phyloP scores from a whole-genome alignment of 2,113 vertebrate species.

The Aspiorhynchus laticeps region DNA sequence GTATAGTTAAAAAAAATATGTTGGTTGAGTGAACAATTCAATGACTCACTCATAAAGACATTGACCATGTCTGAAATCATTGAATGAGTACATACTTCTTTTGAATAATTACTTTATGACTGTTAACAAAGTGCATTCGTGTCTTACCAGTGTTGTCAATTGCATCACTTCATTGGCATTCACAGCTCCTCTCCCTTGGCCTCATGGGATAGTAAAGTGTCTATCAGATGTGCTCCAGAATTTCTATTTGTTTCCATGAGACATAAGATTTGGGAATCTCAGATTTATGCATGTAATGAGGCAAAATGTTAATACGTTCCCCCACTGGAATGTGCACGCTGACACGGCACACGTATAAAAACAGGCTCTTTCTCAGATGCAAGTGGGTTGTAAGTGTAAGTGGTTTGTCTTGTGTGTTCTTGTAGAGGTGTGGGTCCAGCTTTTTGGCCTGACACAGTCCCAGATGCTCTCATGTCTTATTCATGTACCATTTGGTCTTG shows the following conservation, averaged over 20 bases:
- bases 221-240: too few species aligned
- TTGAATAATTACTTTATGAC: neutral
- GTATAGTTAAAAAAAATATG: neutral
- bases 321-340: neutral
- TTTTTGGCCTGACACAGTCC: neutral
- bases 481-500: constrained; percentile 31
- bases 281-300: neutral
- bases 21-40: neutral
- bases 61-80: too few species aligned
- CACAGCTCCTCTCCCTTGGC: too few species aligned
- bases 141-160: too few species aligned
- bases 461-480: constrained; percentile 37
- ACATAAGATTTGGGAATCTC: neutral
- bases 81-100: neutral
- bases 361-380: neutral
- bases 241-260: neutral
- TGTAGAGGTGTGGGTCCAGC: neutral
- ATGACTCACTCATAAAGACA: neutral
- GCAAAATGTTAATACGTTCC: neutral
- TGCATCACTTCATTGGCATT: too few species aligned
- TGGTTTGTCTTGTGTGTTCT: neutral
- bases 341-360: neutral
- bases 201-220: too few species aligned
- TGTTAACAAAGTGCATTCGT: neutral
- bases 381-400: neutral